Conservation (phyloP, 2,888 invertebrate species). For the Quadriops clusia region DNA sequence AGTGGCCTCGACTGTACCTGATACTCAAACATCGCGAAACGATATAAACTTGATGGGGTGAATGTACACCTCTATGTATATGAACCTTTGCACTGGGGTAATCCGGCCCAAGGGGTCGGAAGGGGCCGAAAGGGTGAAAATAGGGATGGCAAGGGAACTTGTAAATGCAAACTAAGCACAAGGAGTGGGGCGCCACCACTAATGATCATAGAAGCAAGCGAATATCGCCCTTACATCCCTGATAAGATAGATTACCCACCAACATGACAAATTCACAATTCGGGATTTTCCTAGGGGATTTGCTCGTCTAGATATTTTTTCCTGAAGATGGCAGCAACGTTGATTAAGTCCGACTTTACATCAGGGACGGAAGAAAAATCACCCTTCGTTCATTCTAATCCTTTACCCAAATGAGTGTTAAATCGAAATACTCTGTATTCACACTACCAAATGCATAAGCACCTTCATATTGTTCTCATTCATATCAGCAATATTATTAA, state of each 20-base stretch:
- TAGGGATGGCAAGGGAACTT: constrained; percentile 31
- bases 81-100: constrained; percentile 34
- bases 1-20: constrained; percentile 17
- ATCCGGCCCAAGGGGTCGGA: constrained; percentile 24
- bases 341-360: too few species aligned
- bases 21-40: constrained; percentile 17
- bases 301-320: constrained; percentile 5
- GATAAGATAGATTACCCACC: constrained; percentile 35
- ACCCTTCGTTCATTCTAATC: constrained; percentile 9
- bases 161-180: constrained; percentile 40
- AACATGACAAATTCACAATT: constrained; percentile 36
- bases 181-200: constrained; percentile 35
- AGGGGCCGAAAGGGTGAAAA: constrained; percentile 18
- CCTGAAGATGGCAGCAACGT: too few species aligned
- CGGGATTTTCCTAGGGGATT: constrained; percentile 25
- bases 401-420: too few species aligned
- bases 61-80: constrained; percentile 40
- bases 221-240: constrained; percentile 34
- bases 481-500: too few species aligned
- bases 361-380: too few species aligned
- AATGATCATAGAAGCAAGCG: constrained; percentile 34
- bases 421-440: too few species aligned
- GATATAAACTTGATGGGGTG: constrained; percentile 23
- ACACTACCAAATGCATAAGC: too few species aligned
- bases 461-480: too few species aligned